Conservation (phyloP, 2,888 invertebrate genomes). For the Synergus japonicus region DNA sequence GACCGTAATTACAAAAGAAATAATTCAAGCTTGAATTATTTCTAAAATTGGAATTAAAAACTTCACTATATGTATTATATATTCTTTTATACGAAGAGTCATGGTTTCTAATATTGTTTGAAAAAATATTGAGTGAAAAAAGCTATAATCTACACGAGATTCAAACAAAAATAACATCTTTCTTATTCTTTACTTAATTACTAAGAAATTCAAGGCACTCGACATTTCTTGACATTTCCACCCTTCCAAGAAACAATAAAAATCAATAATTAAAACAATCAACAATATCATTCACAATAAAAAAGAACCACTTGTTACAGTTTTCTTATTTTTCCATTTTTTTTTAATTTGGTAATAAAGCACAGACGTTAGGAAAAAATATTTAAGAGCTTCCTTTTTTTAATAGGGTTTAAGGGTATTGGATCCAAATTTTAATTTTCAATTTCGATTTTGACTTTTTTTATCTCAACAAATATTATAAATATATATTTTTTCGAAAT, state of each 20-base stretch:
- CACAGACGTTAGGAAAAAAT: neutral
- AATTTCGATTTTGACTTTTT: no score
- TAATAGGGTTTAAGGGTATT: neutral
- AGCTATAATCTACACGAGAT: neutral
- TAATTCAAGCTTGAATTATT: neutral
- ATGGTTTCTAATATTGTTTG: neutral
- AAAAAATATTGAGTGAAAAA: neutral
- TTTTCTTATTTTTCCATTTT: neutral
- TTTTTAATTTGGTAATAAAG: neutral
- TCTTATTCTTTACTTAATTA: neutral
- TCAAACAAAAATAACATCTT: neutral
- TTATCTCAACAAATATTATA: no score
- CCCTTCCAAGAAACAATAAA: conserved; percentile 4
- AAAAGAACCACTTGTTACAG: neutral
- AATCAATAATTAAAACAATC: conserved; percentile 3
- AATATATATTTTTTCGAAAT: no score
- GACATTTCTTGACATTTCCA: neutral
- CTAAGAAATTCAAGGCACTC: neutral
- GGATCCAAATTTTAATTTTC: no score
- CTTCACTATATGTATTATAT: neutral
- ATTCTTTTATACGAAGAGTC: neutral
- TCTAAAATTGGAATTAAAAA: neutral
- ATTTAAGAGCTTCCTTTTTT: neutral
- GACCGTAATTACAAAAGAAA: neutral
- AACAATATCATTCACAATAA: neutral